phyloP scores from a whole-genome alignment of 92 coral and sea anemone species.

The Phenganax subtilis region DNA sequence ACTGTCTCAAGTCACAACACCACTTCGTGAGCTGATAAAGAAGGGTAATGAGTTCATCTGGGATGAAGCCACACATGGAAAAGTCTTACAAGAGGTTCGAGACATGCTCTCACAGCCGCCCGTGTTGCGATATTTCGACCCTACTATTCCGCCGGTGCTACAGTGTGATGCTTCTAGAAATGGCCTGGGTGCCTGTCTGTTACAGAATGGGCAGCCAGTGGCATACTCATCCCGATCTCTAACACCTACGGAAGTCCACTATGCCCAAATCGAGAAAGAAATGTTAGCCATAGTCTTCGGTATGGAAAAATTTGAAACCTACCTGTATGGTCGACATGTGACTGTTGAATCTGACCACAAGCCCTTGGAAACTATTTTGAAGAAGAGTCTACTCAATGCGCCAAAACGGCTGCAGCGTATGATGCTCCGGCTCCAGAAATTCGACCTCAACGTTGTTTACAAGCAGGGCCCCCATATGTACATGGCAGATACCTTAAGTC shows the following conservation, averaged over 20 bases:
- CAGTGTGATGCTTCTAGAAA: no score
- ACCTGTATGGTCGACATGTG: conserved; percentile 30
- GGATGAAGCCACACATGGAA: conserved; percentile 42
- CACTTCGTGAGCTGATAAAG: not conserved
- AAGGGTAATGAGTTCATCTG: conserved; percentile 46
- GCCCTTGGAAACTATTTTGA: conserved; percentile 10
- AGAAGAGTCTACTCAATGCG: conserved; percentile 18
- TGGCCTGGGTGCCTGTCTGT: conserved; percentile 16
- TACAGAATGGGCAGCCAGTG: not conserved
- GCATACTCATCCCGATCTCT: no score
- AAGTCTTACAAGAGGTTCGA: conserved; percentile 35
- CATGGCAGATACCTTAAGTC: no score
- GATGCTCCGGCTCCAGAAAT: not conserved
- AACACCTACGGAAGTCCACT: no score
- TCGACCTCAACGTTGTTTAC: no score
- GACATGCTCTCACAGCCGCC: conserved; percentile 31
- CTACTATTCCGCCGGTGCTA: no score
- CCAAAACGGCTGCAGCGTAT: conserved; percentile 36
- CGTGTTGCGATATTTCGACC: no score
- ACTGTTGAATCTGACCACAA: conserved; percentile 35
- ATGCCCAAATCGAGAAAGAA: conserved; percentile 34
- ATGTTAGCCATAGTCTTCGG: conserved; percentile 33
- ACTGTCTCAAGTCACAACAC: no score
- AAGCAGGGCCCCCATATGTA: no score
- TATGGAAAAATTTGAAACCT: conserved; percentile 28